Evolutionary conservation across 2,888 invertebrate genomes (phyloP), one percentile per base, ranked within the genome.

Genomic region (Phasia obesa): DNA sequence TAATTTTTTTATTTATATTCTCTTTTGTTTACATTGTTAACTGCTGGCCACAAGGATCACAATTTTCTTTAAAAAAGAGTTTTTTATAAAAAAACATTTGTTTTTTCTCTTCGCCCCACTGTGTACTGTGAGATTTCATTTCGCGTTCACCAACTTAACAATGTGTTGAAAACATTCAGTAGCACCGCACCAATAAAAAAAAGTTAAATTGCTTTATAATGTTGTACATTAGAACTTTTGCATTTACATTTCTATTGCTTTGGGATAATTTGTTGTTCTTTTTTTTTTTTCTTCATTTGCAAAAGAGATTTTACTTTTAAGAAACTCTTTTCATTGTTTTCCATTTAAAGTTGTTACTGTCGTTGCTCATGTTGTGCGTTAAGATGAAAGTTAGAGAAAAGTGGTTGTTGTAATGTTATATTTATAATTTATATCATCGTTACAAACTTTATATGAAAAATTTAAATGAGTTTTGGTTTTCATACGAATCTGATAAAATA

Each of bases 161-260:
- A 62, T 17, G 62, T 53, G 38, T 60, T 49, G 51, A 19, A 62
- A 53, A 27, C 27, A 47, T 74, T 44, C 53, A 60, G 15, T 44
- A 11, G 62, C 73, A 59, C n/a, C n/a, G 23, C 23, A 21, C 2
- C 21, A 60, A 59, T 42, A 79, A 79, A 79, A 59, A 49, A 79
- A 79, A 79, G 67, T 73, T 79, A 73, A 79, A 79, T 73, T 79
- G 73, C 79, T 79, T 79, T 79, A 73, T 73, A 79, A 79, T 79
- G 79, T 79, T 79, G 57, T 53, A 59, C 38, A 73, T 79, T 73
- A 79, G 59, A 73, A 73, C 59, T 73, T 79, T 73, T 67, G 15
- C 65, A 67, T 79, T 78, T 73, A 67, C 53, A 67, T 67, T 73
- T 79, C 79, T 25, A 53, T 65, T 47, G 73, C 79, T 67, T 9